Percentiles rank a stretch among this genome's conserved stretches.
Conservation (phyloP, 2,797 vertebrate species). For the Hippocampus kuda region DNA sequence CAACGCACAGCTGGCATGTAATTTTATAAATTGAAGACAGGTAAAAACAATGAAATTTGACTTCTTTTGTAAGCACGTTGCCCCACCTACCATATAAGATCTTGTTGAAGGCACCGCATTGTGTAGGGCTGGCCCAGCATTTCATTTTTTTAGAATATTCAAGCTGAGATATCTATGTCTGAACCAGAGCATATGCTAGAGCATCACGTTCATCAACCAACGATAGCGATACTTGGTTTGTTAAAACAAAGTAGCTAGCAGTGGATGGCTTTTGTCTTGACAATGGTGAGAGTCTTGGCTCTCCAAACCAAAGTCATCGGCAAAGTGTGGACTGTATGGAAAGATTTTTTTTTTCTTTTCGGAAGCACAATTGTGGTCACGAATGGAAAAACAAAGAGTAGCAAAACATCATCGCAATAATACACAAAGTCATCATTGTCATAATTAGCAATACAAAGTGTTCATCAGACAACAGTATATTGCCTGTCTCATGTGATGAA, state of each 20-base stretch:
- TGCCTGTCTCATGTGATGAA: no score
- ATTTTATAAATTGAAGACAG: no score
- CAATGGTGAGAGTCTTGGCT: background rate
- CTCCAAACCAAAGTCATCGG: background rate
- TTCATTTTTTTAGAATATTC: no score
- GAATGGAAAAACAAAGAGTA: background rate
- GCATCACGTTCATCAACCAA: background rate
- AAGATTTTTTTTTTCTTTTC: background rate
- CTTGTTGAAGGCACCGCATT: no score
- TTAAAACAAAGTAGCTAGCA: background rate
- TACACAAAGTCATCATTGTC: background rate
- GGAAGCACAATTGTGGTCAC: background rate
- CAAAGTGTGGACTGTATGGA: background rate
- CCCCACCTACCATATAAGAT: no score
- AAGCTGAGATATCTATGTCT: no score
- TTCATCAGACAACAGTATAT: no score
- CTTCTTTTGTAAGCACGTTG: no score
- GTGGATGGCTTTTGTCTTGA: background rate
- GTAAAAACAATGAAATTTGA: no score
- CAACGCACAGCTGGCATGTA: slow-evolving; percentile 17
- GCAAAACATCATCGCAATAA: background rate
- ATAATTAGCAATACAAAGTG: no score
- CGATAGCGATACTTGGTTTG: background rate
- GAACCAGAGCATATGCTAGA: background rate
- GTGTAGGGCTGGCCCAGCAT: no score